A percentile compares a stretch with the other conserved stretches of the same genome.
Evolutionary conservation across 2,888 invertebrate genomes (phyloP).

Genomic region (Myopa tessellatipennis): DNA sequence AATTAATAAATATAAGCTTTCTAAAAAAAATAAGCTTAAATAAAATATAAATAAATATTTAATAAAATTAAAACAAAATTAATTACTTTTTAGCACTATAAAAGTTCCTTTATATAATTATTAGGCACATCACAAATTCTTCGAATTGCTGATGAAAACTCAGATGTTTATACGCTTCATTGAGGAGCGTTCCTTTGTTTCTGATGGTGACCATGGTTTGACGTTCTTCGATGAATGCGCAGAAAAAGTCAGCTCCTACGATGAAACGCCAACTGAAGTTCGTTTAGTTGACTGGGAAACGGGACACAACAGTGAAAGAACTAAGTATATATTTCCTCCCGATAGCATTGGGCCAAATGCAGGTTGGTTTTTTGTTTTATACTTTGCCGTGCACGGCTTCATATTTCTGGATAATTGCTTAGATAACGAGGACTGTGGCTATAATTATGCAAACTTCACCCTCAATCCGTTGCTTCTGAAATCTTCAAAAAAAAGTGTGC

Average conservation of each 20-base stretch:
- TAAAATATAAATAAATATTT: too few species aligned
- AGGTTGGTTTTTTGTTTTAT: conserved; percentile 26
- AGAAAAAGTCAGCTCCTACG: conserved; percentile 76
- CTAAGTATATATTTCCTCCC: conserved; percentile 95
- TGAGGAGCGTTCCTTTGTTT: conserved; percentile 97
- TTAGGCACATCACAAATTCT: conserved; percentile 86
- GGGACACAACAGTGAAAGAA: conserved; percentile 84
- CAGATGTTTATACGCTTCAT: conserved; percentile 99
- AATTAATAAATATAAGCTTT: background rate
- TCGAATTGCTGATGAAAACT: conserved; percentile 87
- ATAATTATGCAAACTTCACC: conserved; percentile 74
- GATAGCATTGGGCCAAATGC: conserved; percentile 71
- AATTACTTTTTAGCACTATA: background rate
- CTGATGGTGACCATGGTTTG: conserved; percentile 95
- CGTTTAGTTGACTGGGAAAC: conserved; percentile 85
- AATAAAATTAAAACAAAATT: too few species aligned
- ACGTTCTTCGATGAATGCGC: conserved; percentile 98
- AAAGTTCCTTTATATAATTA: conserved; percentile 40
- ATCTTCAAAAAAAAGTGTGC: conserved; percentile 58
- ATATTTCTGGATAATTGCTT: conserved; percentile 8
- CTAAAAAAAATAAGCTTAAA: too few species aligned
- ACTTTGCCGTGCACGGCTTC: background rate
- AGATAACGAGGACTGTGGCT: conserved; percentile 59
- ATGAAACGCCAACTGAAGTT: conserved; percentile 71
- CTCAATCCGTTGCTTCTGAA: conserved; percentile 73